Conservation (phyloP, 2,113 vertebrate species). For the Stegastes partitus region DNA sequence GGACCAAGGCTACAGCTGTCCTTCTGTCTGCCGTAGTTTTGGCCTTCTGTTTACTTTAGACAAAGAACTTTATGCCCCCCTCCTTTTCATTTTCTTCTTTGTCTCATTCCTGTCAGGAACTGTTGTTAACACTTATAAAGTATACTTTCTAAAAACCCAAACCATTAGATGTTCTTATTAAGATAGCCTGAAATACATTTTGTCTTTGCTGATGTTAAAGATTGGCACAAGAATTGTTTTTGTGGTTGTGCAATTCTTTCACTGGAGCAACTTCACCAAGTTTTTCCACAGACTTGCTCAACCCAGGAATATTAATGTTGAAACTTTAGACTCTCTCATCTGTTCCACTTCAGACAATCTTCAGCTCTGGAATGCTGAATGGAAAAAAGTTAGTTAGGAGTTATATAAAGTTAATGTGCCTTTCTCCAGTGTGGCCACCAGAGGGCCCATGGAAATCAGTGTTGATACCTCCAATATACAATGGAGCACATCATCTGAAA, state of each 20-base stretch:
- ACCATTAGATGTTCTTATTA: slow-evolving; percentile 15
- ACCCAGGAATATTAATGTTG: slow-evolving; percentile 53
- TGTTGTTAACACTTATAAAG: neutral
- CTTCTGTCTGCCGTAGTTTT: slow-evolving; percentile 57
- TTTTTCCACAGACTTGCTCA: slow-evolving; percentile 55
- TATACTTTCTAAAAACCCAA: slow-evolving; percentile 5
- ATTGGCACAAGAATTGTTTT: slow-evolving; percentile 59
- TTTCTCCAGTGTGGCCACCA: slow-evolving; percentile 59
- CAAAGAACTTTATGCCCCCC: slow-evolving; percentile 54
- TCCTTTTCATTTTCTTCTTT: slow-evolving; percentile 21
- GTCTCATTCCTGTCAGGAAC: slow-evolving; percentile 1
- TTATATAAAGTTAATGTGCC: slow-evolving; percentile 68
- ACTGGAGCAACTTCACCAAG: slow-evolving; percentile 38
- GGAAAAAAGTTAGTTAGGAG: slow-evolving; percentile 62
- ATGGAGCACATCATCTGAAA: slow-evolving; percentile 76
- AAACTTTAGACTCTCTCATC: slow-evolving; percentile 65
- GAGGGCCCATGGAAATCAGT: slow-evolving; percentile 68
- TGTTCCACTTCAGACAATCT: slow-evolving; percentile 52
- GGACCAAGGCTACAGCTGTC: slow-evolving; percentile 80
- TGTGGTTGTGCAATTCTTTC: slow-evolving; percentile 42
- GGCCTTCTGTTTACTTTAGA: slow-evolving; percentile 67
- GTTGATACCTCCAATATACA: slow-evolving; percentile 41
- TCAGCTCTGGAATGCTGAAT: slow-evolving; percentile 65
- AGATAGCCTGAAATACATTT: slow-evolving; percentile 28
- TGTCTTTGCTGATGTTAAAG: slow-evolving; percentile 22